Percentiles rank a stretch among this genome's conserved stretches.
These are phyloP conservation scores for Lutraria lutraria DNA, from an alignment of 2,888 invertebrate genomes.

Conservation along the genomic window DNA sequence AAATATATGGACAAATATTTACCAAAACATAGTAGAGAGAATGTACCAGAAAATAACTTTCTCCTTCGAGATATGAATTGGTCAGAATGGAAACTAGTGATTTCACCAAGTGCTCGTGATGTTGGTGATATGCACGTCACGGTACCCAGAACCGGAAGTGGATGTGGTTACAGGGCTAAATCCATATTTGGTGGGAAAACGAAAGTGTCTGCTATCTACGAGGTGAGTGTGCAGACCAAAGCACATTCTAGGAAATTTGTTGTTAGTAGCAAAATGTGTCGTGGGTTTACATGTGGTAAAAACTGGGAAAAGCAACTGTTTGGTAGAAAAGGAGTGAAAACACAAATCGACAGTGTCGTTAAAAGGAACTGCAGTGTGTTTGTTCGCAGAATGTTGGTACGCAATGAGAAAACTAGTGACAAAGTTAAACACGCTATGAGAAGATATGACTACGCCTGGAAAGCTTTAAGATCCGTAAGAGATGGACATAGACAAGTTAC, in stretches of 20 bases:
- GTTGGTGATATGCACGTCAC: constrained; percentile 28
- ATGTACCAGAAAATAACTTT: constrained; percentile 73
- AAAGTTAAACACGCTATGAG: constrained; percentile 51
- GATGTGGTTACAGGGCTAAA: constrained; percentile 62
- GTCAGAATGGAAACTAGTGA: constrained; percentile 73
- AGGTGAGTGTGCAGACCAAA: constrained; percentile 68
- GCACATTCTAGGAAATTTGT: constrained; percentile 66
- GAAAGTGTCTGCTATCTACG: constrained; percentile 71
- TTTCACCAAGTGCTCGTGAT: constrained; percentile 52
- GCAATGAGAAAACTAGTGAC: constrained; percentile 51
- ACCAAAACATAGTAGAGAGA: constrained; percentile 67
- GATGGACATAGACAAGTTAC: constrained; percentile 44
- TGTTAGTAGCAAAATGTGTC: constrained; percentile 66
- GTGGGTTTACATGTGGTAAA: constrained; percentile 52
- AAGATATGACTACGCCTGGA: constrained; percentile 74
- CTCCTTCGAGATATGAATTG: constrained; percentile 69
- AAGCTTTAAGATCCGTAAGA: constrained; percentile 21
- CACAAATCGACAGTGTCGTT: constrained; percentile 69
- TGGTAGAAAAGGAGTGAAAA: constrained; percentile 54
- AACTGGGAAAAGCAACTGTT: constrained; percentile 71
- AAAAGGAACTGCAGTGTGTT: constrained; percentile 65
- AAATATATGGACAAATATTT: constrained; percentile 47
- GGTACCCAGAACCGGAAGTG: constrained; percentile 58
- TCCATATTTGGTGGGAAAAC: constrained; percentile 68
- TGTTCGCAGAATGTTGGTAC: constrained; percentile 64